These are phyloP conservation scores for Auanema freiburgensis DNA, from an alignment of 2,888 invertebrate genomes.

Conservation along the genomic window DNA sequence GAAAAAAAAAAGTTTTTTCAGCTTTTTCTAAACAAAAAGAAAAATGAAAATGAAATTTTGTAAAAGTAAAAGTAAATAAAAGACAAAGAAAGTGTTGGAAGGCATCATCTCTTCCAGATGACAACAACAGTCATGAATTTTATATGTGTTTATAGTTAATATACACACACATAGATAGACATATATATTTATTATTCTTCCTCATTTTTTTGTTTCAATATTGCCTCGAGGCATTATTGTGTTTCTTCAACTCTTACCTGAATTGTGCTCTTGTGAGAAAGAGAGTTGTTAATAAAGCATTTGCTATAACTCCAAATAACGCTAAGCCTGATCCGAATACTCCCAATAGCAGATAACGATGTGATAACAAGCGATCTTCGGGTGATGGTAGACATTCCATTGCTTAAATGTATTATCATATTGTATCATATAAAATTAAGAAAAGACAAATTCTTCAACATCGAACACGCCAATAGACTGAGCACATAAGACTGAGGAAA, in stretches of 20 bases:
- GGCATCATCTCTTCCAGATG: background rate
- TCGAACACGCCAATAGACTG: too few species aligned
- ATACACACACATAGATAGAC: too few species aligned
- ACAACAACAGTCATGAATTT: background rate
- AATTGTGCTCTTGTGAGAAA: conserved; percentile 55
- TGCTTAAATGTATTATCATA: too few species aligned
- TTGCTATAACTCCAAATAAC: conserved; percentile 57
- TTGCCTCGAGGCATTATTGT: too few species aligned
- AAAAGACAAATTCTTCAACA: too few species aligned
- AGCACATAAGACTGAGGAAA: too few species aligned
- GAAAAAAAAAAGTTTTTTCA: conserved; percentile 14
- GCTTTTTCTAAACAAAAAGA: background rate
- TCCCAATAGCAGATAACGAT: conserved; percentile 52
- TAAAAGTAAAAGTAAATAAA: too few species aligned
- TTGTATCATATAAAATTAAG: too few species aligned
- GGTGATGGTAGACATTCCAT: too few species aligned
- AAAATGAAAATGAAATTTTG: background rate
- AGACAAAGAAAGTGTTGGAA: background rate
- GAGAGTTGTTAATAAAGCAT: conserved; percentile 53
- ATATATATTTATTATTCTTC: too few species aligned
- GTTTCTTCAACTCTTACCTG: conserved; percentile 23
- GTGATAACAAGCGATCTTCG: conserved; percentile 8
- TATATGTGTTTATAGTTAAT: too few species aligned
- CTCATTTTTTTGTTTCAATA: too few species aligned
- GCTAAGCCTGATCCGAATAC: conserved; percentile 52